Percentiles rank a stretch among this genome's conserved stretches.
Evolutionary conservation across 2,888 invertebrate genomes (phyloP).

Genomic region (Dicranocentrus wangi): DNA sequence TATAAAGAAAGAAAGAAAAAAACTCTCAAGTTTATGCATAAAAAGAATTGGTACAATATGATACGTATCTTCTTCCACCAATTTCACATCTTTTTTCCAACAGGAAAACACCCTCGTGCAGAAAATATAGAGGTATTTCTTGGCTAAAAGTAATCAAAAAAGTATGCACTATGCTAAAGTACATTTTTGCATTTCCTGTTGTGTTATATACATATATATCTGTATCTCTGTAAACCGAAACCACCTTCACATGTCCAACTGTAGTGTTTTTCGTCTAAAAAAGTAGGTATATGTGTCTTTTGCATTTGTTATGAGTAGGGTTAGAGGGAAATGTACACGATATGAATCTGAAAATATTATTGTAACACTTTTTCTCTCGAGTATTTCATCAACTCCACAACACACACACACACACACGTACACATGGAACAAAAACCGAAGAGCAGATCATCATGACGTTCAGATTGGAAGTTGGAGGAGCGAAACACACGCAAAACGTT

Average conservation of each 20-base stretch:
- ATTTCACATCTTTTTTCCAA: slow-evolving; percentile 11
- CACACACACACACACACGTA: background rate
- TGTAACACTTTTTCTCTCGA: slow-evolving; percentile 28
- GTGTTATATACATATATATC: background rate
- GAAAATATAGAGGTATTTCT: slow-evolving; percentile 11
- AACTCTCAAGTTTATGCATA: slow-evolving; percentile 19
- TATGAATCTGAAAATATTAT: slow-evolving; percentile 27
- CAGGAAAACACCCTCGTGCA: background rate
- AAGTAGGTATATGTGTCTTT: slow-evolving; percentile 23
- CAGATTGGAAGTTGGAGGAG: background rate
- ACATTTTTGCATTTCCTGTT: slow-evolving; percentile 6
- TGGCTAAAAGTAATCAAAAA: slow-evolving; percentile 6
- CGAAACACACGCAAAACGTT: slow-evolving; percentile 11
- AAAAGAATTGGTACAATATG: slow-evolving; percentile 32
- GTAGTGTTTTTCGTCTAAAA: background rate
- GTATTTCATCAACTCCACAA: slow-evolving; percentile 16
- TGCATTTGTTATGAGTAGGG: slow-evolving; percentile 28
- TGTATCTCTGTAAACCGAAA: background rate
- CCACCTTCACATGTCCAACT: no score
- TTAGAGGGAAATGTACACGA: slow-evolving; percentile 2
- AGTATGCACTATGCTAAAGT: slow-evolving; percentile 14
- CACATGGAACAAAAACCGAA: background rate
- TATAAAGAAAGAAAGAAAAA: background rate
- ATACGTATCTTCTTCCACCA: slow-evolving; percentile 25
- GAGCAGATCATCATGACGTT: background rate